Conservation (phyloP, 1,140 invertebrate species). For the Nasonia giraulti region DNA sequence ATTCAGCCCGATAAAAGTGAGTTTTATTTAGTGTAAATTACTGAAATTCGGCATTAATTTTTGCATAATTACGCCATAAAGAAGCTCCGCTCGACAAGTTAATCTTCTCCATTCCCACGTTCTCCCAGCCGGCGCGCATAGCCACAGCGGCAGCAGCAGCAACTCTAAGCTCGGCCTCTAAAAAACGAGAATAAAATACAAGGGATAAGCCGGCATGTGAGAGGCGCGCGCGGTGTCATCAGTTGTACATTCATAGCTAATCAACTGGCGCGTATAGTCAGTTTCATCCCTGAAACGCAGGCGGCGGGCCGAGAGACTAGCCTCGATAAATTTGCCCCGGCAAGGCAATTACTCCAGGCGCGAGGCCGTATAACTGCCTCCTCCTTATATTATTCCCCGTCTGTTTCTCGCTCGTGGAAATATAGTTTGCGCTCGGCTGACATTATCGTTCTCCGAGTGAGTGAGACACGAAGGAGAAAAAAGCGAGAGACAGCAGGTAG, state of each 20-base stretch:
- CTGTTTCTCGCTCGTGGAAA: constrained; percentile 8
- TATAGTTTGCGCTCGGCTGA: constrained; percentile 25
- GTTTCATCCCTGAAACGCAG: constrained; percentile 61
- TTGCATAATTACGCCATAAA: constrained; percentile 51
- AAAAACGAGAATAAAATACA: constrained; percentile 12
- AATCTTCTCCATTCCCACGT: constrained; percentile 53
- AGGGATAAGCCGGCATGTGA: constrained; percentile 46
- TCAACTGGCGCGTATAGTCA: constrained; percentile 51
- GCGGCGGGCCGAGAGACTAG: constrained; percentile 48
- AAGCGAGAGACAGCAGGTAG: constrained; percentile 42
- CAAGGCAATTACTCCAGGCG: constrained; percentile 67
- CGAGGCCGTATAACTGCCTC: constrained; percentile 37
- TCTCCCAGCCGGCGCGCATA: neutral
- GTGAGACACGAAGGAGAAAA: neutral
- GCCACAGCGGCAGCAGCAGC: neutral
- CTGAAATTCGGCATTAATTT: constrained; percentile 53
- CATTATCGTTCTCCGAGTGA: constrained; percentile 37
- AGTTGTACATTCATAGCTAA: constrained; percentile 58
- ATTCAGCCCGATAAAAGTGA: constrained; percentile 40
- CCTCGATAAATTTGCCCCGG: constrained; percentile 65
- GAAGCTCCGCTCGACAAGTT: constrained; percentile 49
- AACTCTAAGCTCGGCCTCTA: neutral
- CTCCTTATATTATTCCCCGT: neutral
- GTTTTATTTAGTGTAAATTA: constrained; percentile 54
- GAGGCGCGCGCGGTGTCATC: constrained; percentile 38